Base-by-base conservation (phyloP, 2,888 invertebrate genomes). In the Rhaphigaster nebulosa region DNA sequence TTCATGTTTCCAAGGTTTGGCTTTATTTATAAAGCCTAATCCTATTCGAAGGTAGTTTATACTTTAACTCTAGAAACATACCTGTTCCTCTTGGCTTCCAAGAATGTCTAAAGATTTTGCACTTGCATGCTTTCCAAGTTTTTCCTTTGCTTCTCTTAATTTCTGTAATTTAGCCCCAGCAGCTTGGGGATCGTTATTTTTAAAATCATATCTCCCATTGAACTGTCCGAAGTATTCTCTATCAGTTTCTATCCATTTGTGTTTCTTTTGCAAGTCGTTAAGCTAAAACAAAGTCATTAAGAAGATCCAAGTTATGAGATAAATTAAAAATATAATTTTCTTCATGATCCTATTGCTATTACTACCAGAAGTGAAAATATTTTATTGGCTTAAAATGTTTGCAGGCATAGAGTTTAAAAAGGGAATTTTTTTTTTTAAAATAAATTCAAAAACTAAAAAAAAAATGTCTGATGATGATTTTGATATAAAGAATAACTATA, bases 101-200 rank as follows among this genome's bases (percentile, higher is more conserved):
- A 98, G 95, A 94, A 98, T 95, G 93, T 96, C 96, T 95, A 98
- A 98, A 1, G 98, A 98, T 92, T 97, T 95, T 91, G 97, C 95
- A 94, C 98, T 98, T 18, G 98, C 96, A 91, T 94, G 96, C 89
- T 96, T 94, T 91, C 96, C 95, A 93, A 98, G 94, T 93, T 95
- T 95, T 91, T 96, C 96, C 90, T 95, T 95, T 45, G 95, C 94
- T 92, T 96, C 96, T 92, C 95, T 94, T 29, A 96, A 94, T 93
- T 95, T 95, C 65, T 94, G 93, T 76, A 96, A 94, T 90, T 95
- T 94, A 91, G 94, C 93, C 13, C 95, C 95, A 91, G 96, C 94
- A 93, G 95, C 95, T 92, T 94, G 93, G 26, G 96, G 95, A 94
- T 95, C 94, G 92, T 95, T 94, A 92, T 95, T 95, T 92, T 94